Conservation (phyloP, 2,113 vertebrate species). For the Thalassarche chlororhynchos region DNA sequence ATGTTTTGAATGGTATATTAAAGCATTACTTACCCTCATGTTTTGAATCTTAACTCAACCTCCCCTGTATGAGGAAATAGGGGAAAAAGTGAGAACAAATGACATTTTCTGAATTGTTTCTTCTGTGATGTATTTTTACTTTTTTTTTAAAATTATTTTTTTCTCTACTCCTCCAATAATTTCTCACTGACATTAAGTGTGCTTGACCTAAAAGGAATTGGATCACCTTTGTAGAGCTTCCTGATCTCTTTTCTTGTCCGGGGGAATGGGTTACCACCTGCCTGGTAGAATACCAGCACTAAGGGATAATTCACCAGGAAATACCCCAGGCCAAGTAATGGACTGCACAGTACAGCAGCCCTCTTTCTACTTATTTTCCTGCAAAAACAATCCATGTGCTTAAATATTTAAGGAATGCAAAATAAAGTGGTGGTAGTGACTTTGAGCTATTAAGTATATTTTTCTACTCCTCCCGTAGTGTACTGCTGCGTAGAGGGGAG, state of each 20-base stretch:
- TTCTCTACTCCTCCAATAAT: neutral
- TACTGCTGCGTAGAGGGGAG: neutral
- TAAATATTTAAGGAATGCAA: slow-evolving; percentile 60
- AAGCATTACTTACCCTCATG: neutral
- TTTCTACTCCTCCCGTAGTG: neutral
- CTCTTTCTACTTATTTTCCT: slow-evolving; percentile 44
- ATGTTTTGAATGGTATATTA: neutral
- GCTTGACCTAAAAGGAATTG: neutral
- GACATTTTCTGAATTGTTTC: neutral
- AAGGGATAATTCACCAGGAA: slow-evolving; percentile 20
- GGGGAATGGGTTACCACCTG: neutral
- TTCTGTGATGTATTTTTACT: neutral
- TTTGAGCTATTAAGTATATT: slow-evolving; percentile 5
- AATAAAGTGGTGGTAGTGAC: slow-evolving; percentile 14
- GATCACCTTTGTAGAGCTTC: neutral
- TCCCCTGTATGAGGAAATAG: neutral
- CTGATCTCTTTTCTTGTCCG: neutral
- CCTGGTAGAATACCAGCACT: neutral
- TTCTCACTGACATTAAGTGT: neutral
- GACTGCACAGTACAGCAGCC: neutral
- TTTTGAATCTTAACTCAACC: neutral
- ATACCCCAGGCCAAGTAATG: slow-evolving; percentile 1
- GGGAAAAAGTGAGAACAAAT: neutral
- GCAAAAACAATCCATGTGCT: slow-evolving; percentile 41
- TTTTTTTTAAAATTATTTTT: neutral